Evolutionary conservation across 2,797 vertebrate genomes (phyloP).

Genomic region (Podarcis siculus): DNA sequence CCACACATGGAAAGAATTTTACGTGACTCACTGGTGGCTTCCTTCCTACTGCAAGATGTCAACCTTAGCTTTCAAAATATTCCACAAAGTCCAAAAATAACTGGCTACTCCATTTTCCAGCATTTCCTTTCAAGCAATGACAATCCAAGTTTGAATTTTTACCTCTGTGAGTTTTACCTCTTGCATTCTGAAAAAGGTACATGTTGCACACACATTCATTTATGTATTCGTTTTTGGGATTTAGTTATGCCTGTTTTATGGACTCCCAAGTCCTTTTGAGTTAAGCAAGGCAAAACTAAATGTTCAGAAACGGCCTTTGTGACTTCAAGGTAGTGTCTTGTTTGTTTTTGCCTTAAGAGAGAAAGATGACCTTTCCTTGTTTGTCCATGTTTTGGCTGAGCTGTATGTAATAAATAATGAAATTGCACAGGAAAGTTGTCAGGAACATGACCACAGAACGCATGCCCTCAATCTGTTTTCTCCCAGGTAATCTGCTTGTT

Average conservation of each 20-base stretch:
- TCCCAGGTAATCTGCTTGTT: conserved; percentile 9
- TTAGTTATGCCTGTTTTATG: too few relatives aligned
- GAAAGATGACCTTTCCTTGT: background rate
- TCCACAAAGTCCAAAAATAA: background rate
- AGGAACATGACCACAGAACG: background rate
- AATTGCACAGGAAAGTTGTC: background rate
- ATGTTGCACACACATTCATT: too few relatives aligned
- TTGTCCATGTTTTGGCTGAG: background rate
- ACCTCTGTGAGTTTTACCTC: background rate
- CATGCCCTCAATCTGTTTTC: background rate
- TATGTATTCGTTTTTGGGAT: too few relatives aligned
- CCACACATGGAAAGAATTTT: background rate
- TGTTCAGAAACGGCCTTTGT: background rate
- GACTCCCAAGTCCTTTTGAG: too few relatives aligned
- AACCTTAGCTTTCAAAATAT: background rate
- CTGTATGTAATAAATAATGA: background rate
- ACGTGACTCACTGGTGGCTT: background rate
- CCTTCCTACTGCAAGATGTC: background rate
- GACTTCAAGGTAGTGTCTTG: background rate
- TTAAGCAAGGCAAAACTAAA: background rate
- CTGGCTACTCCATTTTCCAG: background rate
- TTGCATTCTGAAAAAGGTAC: too few relatives aligned
- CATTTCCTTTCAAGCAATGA: background rate
- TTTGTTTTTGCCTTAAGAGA: background rate
- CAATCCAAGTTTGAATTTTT: background rate